These are phyloP conservation scores for Falco rusticolus DNA, from an alignment of 2,797 vertebrate genomes.

Conservation along the genomic window DNA sequence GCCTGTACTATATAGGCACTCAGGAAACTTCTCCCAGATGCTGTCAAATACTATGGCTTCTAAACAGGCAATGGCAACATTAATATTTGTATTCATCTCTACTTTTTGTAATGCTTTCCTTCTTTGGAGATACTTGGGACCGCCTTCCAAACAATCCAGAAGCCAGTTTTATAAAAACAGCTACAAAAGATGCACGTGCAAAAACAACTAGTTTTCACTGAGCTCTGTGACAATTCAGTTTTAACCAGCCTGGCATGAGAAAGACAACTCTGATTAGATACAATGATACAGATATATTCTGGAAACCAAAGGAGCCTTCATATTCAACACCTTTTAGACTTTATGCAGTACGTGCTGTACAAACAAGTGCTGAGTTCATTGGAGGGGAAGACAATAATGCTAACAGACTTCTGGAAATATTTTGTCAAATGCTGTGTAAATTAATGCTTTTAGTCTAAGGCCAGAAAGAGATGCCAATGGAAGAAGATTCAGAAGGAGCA, in stretches of 20 bases:
- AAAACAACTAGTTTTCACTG: background rate
- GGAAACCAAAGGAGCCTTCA: background rate
- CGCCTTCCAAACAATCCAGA: background rate
- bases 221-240: background rate
- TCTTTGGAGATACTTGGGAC: background rate
- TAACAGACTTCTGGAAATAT: background rate
- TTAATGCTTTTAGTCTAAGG: background rate
- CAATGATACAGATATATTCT: background rate
- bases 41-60: background rate
- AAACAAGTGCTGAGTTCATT: conserved; percentile 11
- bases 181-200: background rate
- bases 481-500: background rate
- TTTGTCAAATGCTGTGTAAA: background rate
- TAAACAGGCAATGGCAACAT: background rate
- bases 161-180: background rate
- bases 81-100: background rate
- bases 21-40: background rate
- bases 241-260: background rate
- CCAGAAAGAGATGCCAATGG: background rate
- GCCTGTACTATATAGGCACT: background rate
- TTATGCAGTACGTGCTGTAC: background rate
- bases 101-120: background rate
- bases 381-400: background rate
- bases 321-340: background rate
- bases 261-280: background rate